phyloP scores from a whole-genome alignment of 1,140 invertebrate genomes.

The Papilio dardanus region DNA sequence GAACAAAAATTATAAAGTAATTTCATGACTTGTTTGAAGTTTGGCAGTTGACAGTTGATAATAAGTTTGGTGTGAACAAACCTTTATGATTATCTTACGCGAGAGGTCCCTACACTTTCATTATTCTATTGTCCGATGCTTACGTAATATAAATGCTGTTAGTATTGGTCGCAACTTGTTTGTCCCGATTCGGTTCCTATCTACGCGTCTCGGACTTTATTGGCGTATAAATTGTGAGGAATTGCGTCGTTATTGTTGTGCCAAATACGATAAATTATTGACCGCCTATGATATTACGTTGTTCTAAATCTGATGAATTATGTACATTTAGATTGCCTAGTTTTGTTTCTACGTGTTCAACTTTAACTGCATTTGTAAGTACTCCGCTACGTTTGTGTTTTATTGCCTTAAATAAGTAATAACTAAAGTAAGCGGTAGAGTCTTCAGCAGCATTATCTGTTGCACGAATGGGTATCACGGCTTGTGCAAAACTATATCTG shows the following conservation, averaged over 20 bases:
- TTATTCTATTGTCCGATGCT: slow-evolving; percentile 1
- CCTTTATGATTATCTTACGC: not conserved
- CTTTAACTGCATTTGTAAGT: not conserved
- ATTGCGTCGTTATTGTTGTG: slow-evolving; percentile 51
- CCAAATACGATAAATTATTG: slow-evolving; percentile 40
- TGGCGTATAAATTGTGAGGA: slow-evolving; percentile 52
- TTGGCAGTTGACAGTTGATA: not conserved
- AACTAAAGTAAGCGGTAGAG: not conserved
- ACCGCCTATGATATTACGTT: slow-evolving; percentile 27
- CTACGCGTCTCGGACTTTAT: slow-evolving; percentile 42
- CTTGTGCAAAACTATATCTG: too few relatives aligned
- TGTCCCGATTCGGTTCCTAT: slow-evolving; percentile 40
- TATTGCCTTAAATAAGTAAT: too few relatives aligned
- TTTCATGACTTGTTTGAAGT: not conserved
- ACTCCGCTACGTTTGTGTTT: not conserved
- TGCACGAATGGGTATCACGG: not conserved
- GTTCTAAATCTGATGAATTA: slow-evolving; percentile 37
- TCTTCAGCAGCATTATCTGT: not conserved
- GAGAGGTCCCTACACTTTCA: not conserved
- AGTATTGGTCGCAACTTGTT: slow-evolving; percentile 37
- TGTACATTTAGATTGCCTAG: slow-evolving; percentile 24
- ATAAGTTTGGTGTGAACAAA: not conserved
- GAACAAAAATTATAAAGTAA: not conserved
- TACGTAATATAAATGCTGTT: slow-evolving; percentile 8
- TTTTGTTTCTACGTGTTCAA: not conserved